Conservation (phyloP, 2,888 invertebrate genomes). For the Troides helena region DNA sequence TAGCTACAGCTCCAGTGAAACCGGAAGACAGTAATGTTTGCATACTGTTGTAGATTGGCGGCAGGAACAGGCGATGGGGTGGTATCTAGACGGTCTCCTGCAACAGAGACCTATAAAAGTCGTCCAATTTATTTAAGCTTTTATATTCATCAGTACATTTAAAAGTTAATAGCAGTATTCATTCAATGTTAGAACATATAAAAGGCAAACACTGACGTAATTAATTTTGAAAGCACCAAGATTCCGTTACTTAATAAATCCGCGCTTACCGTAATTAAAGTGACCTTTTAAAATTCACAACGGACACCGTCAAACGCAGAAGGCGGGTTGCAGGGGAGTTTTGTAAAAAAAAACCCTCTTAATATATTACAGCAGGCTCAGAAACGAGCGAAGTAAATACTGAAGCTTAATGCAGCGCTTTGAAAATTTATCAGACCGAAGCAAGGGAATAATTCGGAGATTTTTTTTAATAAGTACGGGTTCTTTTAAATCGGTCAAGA, state of each 20-base stretch:
- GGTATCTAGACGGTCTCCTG: too few species aligned
- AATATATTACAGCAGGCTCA: conserved; percentile 54
- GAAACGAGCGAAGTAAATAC: conserved; percentile 52
- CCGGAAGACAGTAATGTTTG: too few species aligned
- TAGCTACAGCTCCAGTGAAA: too few species aligned
- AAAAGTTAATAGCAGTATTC: not conserved
- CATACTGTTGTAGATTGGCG: too few species aligned
- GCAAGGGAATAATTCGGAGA: conserved; percentile 34
- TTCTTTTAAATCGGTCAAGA: conserved; percentile 10
- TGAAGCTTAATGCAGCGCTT: conserved; percentile 49
- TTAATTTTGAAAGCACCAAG: conserved; percentile 3
- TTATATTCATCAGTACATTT: not conserved
- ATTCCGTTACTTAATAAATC: conserved; percentile 29
- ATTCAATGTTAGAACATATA: not conserved
- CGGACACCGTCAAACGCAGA: conserved; percentile 25
- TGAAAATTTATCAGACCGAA: conserved; percentile 49
- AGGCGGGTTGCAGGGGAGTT: conserved; percentile 41
- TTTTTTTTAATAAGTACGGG: conserved; percentile 11
- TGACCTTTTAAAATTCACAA: conserved; percentile 36
- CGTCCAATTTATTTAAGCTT: not conserved
- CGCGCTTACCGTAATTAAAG: conserved; percentile 38
- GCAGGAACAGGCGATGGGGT: too few species aligned
- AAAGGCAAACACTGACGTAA: not conserved
- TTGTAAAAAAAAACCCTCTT: conserved; percentile 54
- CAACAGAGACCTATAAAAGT: too few species aligned